Evolutionary conservation across 2,797 vertebrate species (phyloP), one percentile per base, ranked within the genome.

Genomic region (Sebastes oblongus): DNA sequence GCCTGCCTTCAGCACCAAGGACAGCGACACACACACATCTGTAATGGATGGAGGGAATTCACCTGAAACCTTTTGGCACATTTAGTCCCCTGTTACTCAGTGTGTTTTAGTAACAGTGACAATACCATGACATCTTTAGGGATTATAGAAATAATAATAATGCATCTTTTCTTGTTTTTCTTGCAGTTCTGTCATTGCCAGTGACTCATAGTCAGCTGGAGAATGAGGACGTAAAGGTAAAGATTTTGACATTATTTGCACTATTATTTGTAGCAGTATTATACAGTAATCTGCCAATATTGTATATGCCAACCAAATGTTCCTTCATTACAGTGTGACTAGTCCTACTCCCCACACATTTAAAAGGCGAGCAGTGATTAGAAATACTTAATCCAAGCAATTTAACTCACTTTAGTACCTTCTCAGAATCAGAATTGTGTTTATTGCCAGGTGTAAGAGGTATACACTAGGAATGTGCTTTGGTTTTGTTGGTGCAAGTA

Each of bases 171-270:
- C 22, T 78, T 89, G 69, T 89, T 72, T 66, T 16, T 61, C 22
- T 66, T 89, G 69, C 89, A 96, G 96, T 90, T 91, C 85, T 92
- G 72, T 92, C 95, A 76, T 86, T 94, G 89, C 96, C 96, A 55
- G 86, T 94, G 89, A 91, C 93, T 78, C 83, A 87, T 24, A 80
- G 91, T 94, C 91, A 90, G 89, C 88, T 91, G 92, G 94, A 95
- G 81, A 91, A 91, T 86, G 93, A 93, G 16, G 95, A 96, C 79
- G 91, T 94, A 22, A 81, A 95, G 95, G 96, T 96, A 93, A 89
- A 69, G 27, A 62, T 25, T 55, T 29, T 56, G 8, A 25, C 0
- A 11, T n/a, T 52, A 11, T n/a, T 52, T 52, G 29, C 29, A 60
- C 30, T 62, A 14, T 42, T 39, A 27, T 29, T 58, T 66, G 9